Evolutionary conservation across 2,888 invertebrate genomes (phyloP).

Genomic region (Steromphala cineraria): DNA sequence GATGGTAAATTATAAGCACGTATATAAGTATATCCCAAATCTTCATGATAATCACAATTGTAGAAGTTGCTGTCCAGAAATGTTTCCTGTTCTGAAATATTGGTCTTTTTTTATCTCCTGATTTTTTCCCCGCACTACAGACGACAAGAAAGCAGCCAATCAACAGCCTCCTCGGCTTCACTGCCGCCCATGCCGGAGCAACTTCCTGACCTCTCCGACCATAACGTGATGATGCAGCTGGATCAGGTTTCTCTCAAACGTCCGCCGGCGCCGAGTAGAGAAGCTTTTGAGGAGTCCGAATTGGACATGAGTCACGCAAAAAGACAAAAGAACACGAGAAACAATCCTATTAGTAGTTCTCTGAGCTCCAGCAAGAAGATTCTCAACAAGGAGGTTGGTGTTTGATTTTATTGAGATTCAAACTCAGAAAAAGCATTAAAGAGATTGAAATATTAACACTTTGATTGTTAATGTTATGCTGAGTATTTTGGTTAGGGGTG

Average conservation of each 20-base stretch:
- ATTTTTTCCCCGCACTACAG: constrained; percentile 38
- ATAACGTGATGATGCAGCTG: constrained; percentile 49
- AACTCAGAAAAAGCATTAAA: too few species aligned
- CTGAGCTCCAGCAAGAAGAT: constrained; percentile 52
- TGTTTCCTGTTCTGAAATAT: too few species aligned
- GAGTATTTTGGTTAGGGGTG: too few species aligned
- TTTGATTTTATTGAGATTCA: too few species aligned
- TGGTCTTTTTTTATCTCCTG: too few species aligned
- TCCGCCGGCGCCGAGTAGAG: constrained; percentile 40
- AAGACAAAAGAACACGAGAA: constrained; percentile 41
- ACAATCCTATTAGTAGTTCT: constrained; percentile 58
- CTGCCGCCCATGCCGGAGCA: constrained; percentile 57
- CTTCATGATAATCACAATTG: too few species aligned
- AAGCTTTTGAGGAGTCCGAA: constrained; percentile 5
- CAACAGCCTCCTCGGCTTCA: constrained; percentile 58
- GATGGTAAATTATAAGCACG: too few species aligned
- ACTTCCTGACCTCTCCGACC: constrained; percentile 53
- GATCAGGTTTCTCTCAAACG: constrained; percentile 48
- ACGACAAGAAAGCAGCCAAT: constrained; percentile 62
- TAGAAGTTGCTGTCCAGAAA: too few species aligned
- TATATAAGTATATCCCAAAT: too few species aligned
- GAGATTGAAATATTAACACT: too few species aligned
- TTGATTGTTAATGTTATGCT: too few species aligned
- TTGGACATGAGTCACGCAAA: constrained; percentile 35
- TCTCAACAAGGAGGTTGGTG: neutral